Evolutionary conservation across 2,113 vertebrate species (phyloP), one percentile per base, ranked within the genome.

Genomic region (Oreochromis niloticus): DNA sequence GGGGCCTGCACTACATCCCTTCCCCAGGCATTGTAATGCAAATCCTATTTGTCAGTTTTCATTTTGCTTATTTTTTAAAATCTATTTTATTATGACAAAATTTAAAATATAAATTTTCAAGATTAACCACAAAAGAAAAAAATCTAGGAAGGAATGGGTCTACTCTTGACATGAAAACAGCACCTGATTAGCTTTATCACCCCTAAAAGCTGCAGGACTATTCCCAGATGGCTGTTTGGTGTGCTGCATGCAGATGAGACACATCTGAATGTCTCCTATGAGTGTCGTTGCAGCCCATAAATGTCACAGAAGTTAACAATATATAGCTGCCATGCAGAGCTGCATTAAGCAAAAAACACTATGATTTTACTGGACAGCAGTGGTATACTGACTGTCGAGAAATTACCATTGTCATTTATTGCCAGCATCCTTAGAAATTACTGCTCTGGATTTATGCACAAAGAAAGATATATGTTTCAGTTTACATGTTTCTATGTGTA

Each of bases 211-310:
- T 89, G 92, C 92, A 92, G 88, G 91, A 95, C 89, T 92, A 95
- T 93, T 94, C 94, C 95, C 94, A 75, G 93, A 91, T 93, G 94
- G 90, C 95, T 94, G 87, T 94, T 95, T 92, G 92, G 90, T 94
- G 88, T 66, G 30, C 85, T 89, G 94, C 95, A 95, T 95, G 93
- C 88, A 88, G 93, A 95, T 93, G 90, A 96, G 94, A 92, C 87
- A 27, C 89, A 95, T 95, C 93, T 91, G 92, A 95, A 96, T 93
- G 94, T 93, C 85, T 96, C 96, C 95, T 96, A 63, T 48, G 96
- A 96, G 96, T 95, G 94, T 95, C 93, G 91, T 96, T 93, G 87
- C 86, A 84, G 91, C 94, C 92, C 93, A 93, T 96, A 96, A 97
- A 97, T 95, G 96, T 96, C 95, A 95, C 88, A 89, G 89, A 92